Evolutionary conservation across 2,113 vertebrate species (phyloP).

Genomic region (Bufo gargarizans): DNA sequence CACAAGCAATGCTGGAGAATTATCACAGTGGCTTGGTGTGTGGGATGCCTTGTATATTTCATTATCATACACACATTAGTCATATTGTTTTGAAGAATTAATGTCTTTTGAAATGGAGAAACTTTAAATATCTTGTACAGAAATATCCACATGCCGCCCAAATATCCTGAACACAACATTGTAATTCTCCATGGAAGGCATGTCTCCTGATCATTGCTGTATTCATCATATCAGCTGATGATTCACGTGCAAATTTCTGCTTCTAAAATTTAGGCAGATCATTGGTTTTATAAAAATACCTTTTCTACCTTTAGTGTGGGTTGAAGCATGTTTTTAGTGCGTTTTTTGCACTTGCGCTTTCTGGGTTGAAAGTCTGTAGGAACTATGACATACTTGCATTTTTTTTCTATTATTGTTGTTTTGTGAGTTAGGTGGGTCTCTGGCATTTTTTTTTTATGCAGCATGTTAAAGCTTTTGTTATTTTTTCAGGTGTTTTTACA

Average conservation of each 20-base stretch:
- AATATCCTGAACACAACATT: neutral
- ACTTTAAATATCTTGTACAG: conserved; percentile 18
- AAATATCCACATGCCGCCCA: conserved; percentile 7
- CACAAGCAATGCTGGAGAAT: neutral
- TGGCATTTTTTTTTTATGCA: no score
- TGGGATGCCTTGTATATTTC: conserved; percentile 28
- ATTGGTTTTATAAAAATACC: neutral
- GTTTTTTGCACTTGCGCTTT: no score
- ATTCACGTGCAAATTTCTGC: neutral
- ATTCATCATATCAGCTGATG: neutral
- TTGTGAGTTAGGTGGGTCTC: no score
- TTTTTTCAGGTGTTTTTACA: no score
- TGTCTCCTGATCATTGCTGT: conserved; percentile 4
- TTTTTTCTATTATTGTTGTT: no score
- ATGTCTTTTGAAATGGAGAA: conserved; percentile 27
- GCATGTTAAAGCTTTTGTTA: no score
- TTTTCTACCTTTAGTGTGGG: neutral
- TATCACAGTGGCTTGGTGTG: conserved; percentile 8
- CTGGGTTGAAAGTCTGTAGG: no score
- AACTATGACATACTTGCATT: no score
- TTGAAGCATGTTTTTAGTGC: no score
- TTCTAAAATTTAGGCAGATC: neutral
- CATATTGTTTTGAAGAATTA: conserved; percentile 39
- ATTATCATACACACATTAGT: conserved; percentile 50
- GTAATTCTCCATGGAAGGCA: no score